These are phyloP conservation scores for Halcyon badia DNA, from an alignment of 2,797 vertebrate genomes.

Conservation along the genomic window DNA sequence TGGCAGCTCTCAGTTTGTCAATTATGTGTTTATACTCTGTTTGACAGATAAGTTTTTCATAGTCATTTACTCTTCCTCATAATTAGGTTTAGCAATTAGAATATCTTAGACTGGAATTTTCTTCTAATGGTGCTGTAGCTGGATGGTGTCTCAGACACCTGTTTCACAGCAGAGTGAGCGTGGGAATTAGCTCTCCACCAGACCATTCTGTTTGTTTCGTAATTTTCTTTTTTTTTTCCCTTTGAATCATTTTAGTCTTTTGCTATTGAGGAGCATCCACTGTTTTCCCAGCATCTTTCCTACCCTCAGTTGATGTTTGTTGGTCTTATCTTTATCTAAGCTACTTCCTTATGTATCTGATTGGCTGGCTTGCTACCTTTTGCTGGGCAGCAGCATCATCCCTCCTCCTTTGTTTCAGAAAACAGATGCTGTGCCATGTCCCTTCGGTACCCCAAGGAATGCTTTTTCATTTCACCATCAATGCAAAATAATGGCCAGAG, in stretches of 20 bases:
- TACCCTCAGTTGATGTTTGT: not conserved
- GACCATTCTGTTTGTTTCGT: not conserved
- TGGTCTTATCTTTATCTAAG: not conserved
- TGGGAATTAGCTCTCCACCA: not conserved
- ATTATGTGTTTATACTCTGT: not conserved
- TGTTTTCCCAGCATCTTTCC: not conserved
- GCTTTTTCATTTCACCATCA: not conserved
- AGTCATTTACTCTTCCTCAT: constrained; percentile 9
- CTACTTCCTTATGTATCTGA: not conserved
- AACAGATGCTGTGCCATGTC: not conserved
- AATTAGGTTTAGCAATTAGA: constrained; percentile 13
- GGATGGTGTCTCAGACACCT: not conserved
- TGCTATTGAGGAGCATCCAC: not conserved
- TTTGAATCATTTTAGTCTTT: not conserved
- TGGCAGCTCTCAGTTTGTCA: not conserved
- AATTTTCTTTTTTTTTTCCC: not conserved
- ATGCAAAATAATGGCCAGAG: not conserved
- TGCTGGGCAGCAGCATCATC: not conserved
- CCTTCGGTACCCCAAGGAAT: not conserved
- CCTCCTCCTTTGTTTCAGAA: not conserved
- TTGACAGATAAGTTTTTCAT: not conserved
- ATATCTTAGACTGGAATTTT: not conserved
- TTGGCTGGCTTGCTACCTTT: not conserved
- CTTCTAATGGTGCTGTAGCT: not conserved
- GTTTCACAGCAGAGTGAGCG: not conserved